Base-by-base conservation (phyloP, 2,888 invertebrate species). In the Limulus polyphemus region DNA sequence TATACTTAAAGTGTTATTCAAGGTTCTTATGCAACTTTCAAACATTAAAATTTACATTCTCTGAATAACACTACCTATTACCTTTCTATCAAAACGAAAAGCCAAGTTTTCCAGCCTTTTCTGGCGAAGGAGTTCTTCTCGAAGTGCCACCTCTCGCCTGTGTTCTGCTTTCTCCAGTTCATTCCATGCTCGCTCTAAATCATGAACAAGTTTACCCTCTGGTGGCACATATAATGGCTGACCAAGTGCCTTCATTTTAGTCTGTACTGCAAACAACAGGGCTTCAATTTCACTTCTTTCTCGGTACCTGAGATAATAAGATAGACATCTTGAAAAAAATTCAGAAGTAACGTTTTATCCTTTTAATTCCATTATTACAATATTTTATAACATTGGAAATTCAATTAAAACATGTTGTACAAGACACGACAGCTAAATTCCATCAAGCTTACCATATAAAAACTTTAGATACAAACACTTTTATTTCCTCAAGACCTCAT, bases 251-350 rank as follows among this genome's bases (percentile, higher is more conserved):
- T 94, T 97, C 70, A 94, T 81, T 76, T 91, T 86, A 0, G 94
- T 94, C 77, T 98, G 98, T 71, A 98, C 94, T 75, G 91, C 87
- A 78, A 98, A 98, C 76, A 88, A 95, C 50, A 94, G 79, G 0
- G 91, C 98, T 78, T 99, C 95, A 71, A 95, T 89, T 79, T 98
- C 97, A 69, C 94, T 95, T 62, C 94, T 84, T 77, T 98, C 97
- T 74, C 88, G 91, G 78, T 95, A 95, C 85, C 94, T 64, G 49
- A n/a, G 59, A 63, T 12, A 10, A 17, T n/a, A 48, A 49, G 12
- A 49, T 14, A 12, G 49, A 5, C 14, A 57, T 1, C n/a, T 32
- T 32, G 1, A 32, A 32, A 32, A 7, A 32, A 32, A 32, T 2
- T 1, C 32, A 32, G 32, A 32, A 32, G 32, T 7, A 32, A 32